These are phyloP conservation scores for Acanthurus leucopareius DNA, from an alignment of 2,797 vertebrate species.

Conservation along the genomic window DNA sequence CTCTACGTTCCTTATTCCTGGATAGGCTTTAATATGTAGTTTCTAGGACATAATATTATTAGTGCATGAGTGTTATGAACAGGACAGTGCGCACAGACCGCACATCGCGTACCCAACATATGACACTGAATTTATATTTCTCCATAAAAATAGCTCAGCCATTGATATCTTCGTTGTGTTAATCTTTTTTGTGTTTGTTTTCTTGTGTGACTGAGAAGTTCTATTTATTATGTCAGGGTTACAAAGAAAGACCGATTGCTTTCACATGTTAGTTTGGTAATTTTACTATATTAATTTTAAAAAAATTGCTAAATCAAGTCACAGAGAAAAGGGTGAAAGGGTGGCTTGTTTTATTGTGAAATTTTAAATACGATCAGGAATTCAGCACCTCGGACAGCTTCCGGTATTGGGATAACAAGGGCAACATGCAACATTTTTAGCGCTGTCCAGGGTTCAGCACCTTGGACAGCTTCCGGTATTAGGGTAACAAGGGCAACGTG, in stretches of 20 bases:
- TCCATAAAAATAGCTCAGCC: too few species aligned
- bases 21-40: conserved; percentile 15
- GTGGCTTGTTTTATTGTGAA: conserved; percentile 2
- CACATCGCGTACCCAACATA: not conserved
- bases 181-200: not conserved
- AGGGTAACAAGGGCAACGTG: not conserved
- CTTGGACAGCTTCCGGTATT: conserved; percentile 46
- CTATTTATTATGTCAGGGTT: not conserved
- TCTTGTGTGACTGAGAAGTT: not conserved
- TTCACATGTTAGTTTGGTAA: not conserved
- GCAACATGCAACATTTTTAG: not conserved
- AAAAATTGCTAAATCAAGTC: not conserved
- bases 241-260: not conserved
- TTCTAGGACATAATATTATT: not conserved
- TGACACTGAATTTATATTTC: too few species aligned
- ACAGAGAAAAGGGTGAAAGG: not conserved
- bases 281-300: not conserved
- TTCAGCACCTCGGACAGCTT: conserved; percentile 48
- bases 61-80: not conserved
- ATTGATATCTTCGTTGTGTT: not conserved
- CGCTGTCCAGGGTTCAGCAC: conserved; percentile 45
- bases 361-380: not conserved
- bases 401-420: not conserved
- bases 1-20: conserved; percentile 26
- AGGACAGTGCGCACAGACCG: not conserved